Conservation (phyloP, 2,888 invertebrate species). For the Agonopterix subpropinquella region DNA sequence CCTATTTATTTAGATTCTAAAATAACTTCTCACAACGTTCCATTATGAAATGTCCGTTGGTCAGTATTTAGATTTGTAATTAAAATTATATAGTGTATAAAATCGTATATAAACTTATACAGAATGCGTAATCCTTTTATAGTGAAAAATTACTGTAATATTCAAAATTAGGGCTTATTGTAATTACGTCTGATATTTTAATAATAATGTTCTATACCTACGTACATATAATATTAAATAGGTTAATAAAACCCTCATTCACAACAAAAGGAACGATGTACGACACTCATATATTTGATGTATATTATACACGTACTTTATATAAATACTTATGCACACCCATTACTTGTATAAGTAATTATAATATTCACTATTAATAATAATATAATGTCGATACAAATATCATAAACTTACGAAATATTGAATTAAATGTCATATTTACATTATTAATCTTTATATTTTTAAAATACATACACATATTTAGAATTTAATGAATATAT, state of each 20-base stretch:
- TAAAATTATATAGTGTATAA: not conserved
- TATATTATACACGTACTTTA: slow-evolving; percentile 37
- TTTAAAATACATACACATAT: slow-evolving; percentile 45
- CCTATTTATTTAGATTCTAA: too few relatives aligned
- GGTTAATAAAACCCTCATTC: slow-evolving; percentile 58
- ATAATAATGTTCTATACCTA: slow-evolving; percentile 41
- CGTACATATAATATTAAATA: slow-evolving; percentile 43
- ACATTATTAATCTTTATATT: slow-evolving; percentile 38
- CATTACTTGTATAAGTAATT: slow-evolving; percentile 42
- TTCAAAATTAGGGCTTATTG: slow-evolving; percentile 39
- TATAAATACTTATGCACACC: slow-evolving; percentile 39
- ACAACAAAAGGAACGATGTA: slow-evolving; percentile 62
- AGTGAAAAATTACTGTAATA: slow-evolving; percentile 45
- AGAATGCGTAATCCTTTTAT: slow-evolving; percentile 46
- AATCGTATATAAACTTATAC: not conserved
- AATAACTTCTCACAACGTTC: too few relatives aligned
- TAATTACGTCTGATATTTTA: slow-evolving; percentile 37
- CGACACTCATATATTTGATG: slow-evolving; percentile 51
- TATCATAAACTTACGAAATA: slow-evolving; percentile 47
- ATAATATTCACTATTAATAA: slow-evolving; percentile 29
- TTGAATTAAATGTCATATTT: slow-evolving; percentile 48
- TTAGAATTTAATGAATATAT: slow-evolving; percentile 54
- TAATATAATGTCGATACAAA: slow-evolving; percentile 48
- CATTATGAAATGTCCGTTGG: too few relatives aligned
- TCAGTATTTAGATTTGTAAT: too few relatives aligned